phyloP scores from a whole-genome alignment of 2,888 invertebrate genomes.

The Lycophotia porphyrea region DNA sequence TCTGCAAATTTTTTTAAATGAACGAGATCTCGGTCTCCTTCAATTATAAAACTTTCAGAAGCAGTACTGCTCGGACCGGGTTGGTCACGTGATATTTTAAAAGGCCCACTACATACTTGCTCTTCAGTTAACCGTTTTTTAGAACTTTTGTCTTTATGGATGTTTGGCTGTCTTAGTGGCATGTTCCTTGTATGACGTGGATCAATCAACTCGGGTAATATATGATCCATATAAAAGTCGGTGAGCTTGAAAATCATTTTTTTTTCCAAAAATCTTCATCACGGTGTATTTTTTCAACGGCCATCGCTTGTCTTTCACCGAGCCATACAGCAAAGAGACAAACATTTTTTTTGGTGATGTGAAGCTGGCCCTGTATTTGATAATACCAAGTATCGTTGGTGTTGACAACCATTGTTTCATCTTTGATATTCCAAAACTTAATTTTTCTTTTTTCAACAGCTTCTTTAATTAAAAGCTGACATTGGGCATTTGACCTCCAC shows the following conservation, averaged over 20 bases:
- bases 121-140: background rate
- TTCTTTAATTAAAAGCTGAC: conserved; percentile 1
- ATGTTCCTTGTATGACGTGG: conserved; percentile 11
- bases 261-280: background rate
- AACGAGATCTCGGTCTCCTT: background rate
- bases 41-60: background rate
- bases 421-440: background rate
- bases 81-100: background rate
- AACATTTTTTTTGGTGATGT: background rate
- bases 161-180: background rate
- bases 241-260: conserved; percentile 1
- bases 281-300: background rate
- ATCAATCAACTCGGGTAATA: conserved; percentile 6
- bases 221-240: conserved; percentile 19
- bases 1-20: background rate
- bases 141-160: no score
- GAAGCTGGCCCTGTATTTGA: conserved; percentile 4
- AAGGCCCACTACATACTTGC: background rate
- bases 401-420: no score
- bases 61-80: conserved; percentile 1
- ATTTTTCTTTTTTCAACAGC: background rate
- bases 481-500: no score
- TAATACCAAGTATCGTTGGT: no score
- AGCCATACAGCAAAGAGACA: background rate
- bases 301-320: conserved; percentile 1